Percentiles rank a stretch among this genome's conserved stretches.
Conservation (phyloP, 2,888 invertebrate genomes). For the Trissolcus japonicus region DNA sequence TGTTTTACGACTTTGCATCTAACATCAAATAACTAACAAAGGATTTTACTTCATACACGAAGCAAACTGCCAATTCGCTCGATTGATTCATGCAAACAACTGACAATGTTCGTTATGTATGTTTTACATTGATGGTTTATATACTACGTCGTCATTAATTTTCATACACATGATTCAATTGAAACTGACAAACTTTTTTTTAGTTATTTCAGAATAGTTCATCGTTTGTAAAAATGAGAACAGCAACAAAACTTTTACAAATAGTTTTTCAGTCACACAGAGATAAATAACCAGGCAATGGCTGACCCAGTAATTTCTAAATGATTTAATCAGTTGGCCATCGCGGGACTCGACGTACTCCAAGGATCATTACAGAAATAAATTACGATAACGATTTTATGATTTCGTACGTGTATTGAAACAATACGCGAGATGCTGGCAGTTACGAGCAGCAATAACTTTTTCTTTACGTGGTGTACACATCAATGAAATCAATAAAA, state of each 20-base stretch:
- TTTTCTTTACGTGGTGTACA: slow-evolving; percentile 29
- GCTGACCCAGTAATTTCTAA: slow-evolving; percentile 5
- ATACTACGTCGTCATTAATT: too few species aligned
- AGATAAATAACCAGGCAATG: too few species aligned
- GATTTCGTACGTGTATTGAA: slow-evolving; percentile 42
- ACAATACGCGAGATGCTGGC: slow-evolving; percentile 21
- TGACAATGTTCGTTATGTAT: too few species aligned
- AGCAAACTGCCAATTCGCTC: too few species aligned
- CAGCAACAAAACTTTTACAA: too few species aligned
- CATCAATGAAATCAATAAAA: slow-evolving; percentile 48
- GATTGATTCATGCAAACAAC: too few species aligned
- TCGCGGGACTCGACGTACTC: slow-evolving; percentile 26
- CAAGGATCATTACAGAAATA: slow-evolving; percentile 43
- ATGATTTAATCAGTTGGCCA: slow-evolving; percentile 35
- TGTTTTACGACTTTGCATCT: slow-evolving; percentile 66
- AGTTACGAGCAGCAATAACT: slow-evolving; percentile 44
- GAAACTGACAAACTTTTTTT: too few species aligned
- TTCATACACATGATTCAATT: too few species aligned
- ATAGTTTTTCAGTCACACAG: too few species aligned
- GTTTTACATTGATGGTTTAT: too few species aligned
- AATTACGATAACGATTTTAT: slow-evolving; percentile 42
- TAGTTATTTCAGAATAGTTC: too few species aligned
- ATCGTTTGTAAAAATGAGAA: too few species aligned
- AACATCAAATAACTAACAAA: slow-evolving; percentile 60
- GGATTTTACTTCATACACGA: slow-evolving; percentile 33